A percentile compares a stretch with the other conserved stretches of the same genome.
Conservation (phyloP, 2,888 invertebrate species). For the Lathronympha strigana region DNA sequence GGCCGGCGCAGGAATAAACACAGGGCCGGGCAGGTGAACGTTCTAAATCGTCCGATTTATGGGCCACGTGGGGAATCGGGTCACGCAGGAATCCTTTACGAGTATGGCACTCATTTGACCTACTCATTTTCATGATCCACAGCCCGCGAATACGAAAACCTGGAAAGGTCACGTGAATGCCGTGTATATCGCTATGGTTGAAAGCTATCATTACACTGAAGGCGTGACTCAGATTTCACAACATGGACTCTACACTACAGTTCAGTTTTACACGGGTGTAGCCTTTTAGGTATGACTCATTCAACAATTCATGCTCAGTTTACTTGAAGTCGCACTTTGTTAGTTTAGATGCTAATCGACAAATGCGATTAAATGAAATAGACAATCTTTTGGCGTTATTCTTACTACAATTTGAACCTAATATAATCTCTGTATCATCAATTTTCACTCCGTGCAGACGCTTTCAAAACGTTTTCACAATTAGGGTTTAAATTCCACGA, state of each 20-base stretch:
- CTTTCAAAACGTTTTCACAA: too few species aligned
- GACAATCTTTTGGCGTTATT: neutral
- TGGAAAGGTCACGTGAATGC: conserved; percentile 42
- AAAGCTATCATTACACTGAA: conserved; percentile 35
- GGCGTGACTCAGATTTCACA: conserved; percentile 33
- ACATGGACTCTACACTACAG: conserved; percentile 23
- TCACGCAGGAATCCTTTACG: conserved; percentile 68
- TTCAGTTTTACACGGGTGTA: neutral
- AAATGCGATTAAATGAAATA: neutral
- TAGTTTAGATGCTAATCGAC: conserved; percentile 15
- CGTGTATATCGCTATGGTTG: conserved; percentile 31
- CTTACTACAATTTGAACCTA: neutral
- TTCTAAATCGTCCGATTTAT: conserved; percentile 71
- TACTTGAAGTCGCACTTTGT: neutral
- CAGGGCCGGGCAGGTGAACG: conserved; percentile 64
- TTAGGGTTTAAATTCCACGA: too few species aligned
- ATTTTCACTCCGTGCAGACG: too few species aligned
- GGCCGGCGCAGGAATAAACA: conserved; percentile 53
- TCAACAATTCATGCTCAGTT: conserved; percentile 17
- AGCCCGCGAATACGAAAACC: conserved; percentile 36
- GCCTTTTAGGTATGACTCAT: conserved; percentile 25
- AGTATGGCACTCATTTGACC: conserved; percentile 57
- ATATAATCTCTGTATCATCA: neutral
- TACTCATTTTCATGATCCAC: conserved; percentile 42
- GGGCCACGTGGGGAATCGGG: conserved; percentile 67